phyloP scores from a whole-genome alignment of 2,797 vertebrate species.

The Mus minutoides region DNA sequence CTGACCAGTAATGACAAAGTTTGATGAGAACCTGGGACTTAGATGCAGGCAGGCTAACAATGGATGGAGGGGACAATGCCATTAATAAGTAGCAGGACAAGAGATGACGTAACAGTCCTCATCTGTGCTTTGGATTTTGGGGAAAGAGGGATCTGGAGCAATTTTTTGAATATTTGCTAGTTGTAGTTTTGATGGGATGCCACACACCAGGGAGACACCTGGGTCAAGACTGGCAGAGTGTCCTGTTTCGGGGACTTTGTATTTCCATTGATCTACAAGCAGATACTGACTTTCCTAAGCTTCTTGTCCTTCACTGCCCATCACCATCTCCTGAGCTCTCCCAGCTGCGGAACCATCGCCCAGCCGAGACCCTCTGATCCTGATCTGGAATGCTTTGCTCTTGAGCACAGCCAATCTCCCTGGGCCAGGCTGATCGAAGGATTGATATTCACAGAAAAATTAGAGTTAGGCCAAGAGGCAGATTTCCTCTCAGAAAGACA shows the following conservation, averaged over 20 bases:
- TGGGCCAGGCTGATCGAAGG: slow-evolving; percentile 10
- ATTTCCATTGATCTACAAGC: background rate
- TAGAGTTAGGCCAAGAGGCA: slow-evolving; percentile 52
- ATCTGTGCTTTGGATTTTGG: background rate
- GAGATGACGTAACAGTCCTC: background rate
- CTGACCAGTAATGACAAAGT: background rate
- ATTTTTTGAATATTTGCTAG: background rate
- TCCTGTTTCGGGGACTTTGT: background rate
- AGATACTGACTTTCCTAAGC: background rate
- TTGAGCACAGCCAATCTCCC: background rate
- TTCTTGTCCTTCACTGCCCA: background rate
- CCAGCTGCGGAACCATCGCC: background rate
- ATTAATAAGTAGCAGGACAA: background rate
- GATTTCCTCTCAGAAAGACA: slow-evolving; percentile 48
- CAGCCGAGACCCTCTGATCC: background rate
- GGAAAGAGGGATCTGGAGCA: background rate
- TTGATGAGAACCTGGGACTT: background rate
- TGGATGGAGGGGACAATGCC: background rate
- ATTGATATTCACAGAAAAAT: slow-evolving; percentile 48
- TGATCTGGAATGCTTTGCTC: background rate
- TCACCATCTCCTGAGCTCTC: background rate
- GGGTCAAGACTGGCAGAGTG: background rate
- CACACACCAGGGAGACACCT: too few relatives aligned
- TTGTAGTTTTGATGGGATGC: background rate
- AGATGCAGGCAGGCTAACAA: background rate